phyloP scores from a whole-genome alignment of 35 echinoderm and acorn worm species.

The Ophiothrix spiculata region DNA sequence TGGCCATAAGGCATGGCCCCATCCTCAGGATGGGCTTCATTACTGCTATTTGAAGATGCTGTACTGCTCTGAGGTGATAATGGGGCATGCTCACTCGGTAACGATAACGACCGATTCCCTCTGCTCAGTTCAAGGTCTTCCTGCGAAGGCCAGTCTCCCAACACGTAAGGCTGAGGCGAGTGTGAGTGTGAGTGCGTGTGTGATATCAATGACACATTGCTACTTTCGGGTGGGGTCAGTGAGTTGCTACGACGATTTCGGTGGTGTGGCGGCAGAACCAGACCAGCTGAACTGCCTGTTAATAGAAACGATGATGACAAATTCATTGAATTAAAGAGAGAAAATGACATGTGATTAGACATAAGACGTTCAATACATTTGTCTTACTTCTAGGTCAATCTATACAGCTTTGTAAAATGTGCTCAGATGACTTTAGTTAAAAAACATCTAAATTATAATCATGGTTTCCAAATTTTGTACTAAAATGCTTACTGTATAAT shows the following conservation, averaged over 20 bases:
- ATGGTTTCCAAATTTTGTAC: no score
- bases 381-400: no score
- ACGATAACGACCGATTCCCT: conserved; percentile 24
- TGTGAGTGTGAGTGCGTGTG: no score
- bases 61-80: conserved; percentile 63
- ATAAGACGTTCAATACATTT: no score
- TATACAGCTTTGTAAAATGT: no score
- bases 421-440: no score
- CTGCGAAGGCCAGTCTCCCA: conserved; percentile 48
- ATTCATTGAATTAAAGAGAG: no score
- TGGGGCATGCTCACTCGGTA: conserved; percentile 65
- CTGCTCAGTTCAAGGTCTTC: conserved; percentile 53
- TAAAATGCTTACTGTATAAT: no score
- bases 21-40: conserved; percentile 66
- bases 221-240: conserved; percentile 49
- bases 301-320: neutral
- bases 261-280: conserved; percentile 14
- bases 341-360: no score
- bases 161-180: conserved; percentile 12
- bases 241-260: conserved; percentile 28
- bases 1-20: conserved; percentile 21
- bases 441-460: no score
- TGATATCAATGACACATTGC: no score
- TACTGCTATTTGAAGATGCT: conserved; percentile 70
- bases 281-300: conserved; percentile 32